These are phyloP conservation scores for Oligia strigilis DNA, from an alignment of 2,888 invertebrate genomes.

Conservation along the genomic window DNA sequence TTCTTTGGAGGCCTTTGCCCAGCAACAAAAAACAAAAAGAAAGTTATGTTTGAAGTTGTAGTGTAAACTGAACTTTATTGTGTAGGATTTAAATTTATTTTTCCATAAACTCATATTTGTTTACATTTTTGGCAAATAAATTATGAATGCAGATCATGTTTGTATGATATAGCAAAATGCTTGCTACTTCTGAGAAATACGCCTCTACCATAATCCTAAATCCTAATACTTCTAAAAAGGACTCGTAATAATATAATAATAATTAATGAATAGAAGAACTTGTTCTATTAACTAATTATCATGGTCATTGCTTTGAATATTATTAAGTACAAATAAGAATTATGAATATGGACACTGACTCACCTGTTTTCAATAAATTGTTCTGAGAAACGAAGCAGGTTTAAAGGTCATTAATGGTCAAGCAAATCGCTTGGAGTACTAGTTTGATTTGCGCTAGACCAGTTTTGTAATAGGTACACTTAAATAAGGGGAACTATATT, in stretches of 20 bases:
- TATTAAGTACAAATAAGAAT: background rate
- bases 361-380: slow-evolving; percentile 45
- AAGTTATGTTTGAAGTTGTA: too few species aligned
- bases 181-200: background rate
- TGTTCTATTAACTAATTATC: background rate
- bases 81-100: too few species aligned
- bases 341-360: slow-evolving; percentile 45
- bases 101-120: too few species aligned
- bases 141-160: too few species aligned
- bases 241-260: background rate
- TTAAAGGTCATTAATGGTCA: slow-evolving; percentile 23
- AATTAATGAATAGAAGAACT: background rate
- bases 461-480: too few species aligned
- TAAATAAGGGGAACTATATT: too few species aligned
- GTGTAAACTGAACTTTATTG: too few species aligned
- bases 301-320: slow-evolving; percentile 32
- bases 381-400: slow-evolving; percentile 29
- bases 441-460: too few species aligned
- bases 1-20: too few species aligned
- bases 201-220: background rate
- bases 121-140: too few species aligned
- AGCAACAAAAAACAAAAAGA: too few species aligned
- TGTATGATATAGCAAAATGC: background rate
- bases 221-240: background rate
- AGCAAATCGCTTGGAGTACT: too few species aligned